phyloP scores from a whole-genome alignment of 1,140 invertebrate genomes.

The Armadillidium nasatum region DNA sequence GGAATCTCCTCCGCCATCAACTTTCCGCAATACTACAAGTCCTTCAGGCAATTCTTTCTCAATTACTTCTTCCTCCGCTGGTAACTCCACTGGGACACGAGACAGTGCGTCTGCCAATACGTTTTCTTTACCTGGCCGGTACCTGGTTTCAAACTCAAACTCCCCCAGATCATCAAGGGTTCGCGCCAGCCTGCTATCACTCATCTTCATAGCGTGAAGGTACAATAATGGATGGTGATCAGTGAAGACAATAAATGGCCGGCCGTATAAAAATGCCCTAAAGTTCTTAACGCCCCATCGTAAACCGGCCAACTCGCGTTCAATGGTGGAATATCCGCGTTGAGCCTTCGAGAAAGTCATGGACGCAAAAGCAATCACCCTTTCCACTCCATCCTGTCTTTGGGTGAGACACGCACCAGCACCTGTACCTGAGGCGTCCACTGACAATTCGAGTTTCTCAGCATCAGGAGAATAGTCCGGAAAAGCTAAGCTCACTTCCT shows the following conservation, averaged over 20 bases:
- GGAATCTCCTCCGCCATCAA: too few relatives aligned
- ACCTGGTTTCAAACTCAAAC: not conserved
- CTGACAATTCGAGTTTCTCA: constrained; percentile 1
- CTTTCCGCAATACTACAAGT: too few relatives aligned
- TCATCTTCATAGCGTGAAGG: too few relatives aligned
- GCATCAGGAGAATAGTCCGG: too few relatives aligned
- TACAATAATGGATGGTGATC: too few relatives aligned
- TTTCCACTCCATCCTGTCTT: not conserved
- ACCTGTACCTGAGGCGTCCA: constrained; percentile 3
- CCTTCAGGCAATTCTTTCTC: too few relatives aligned
- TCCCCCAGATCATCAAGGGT: constrained; percentile 9
- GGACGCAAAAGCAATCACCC: constrained; percentile 10
- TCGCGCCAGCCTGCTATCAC: not conserved
- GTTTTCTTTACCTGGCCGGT: not conserved
- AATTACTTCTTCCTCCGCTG: too few relatives aligned
- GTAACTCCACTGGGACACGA: not conserved
- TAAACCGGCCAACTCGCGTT: too few relatives aligned
- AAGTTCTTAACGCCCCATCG: too few relatives aligned
- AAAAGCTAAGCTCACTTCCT: too few relatives aligned
- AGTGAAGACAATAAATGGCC: too few relatives aligned
- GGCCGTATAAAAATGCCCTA: too few relatives aligned
- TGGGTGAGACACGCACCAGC: constrained; percentile 8
- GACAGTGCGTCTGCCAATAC: not conserved
- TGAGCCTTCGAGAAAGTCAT: constrained; percentile 6
- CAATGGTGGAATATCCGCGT: not conserved